Evolutionary conservation across 64 coral and sea anemone species (phyloP), one percentile per base, ranked within the genome.

Genomic region (Stichodactyla mertensii): DNA sequence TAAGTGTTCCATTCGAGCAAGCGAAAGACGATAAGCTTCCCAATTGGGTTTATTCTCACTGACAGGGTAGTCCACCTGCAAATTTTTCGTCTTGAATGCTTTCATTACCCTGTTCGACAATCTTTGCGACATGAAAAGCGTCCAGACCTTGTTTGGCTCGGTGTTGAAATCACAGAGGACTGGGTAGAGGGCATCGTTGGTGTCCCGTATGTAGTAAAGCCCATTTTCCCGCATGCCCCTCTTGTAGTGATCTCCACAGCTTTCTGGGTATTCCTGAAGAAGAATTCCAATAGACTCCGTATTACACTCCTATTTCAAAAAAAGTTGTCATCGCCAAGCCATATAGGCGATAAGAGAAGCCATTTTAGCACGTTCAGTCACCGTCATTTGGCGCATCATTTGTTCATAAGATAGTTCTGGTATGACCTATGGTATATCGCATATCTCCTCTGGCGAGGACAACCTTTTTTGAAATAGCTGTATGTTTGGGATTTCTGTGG

Each of bases 31-130:
- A 60, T 77, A 90, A 22, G 52, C 45, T 19, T 77, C 56, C 88
- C 88, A 90, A 60, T 90, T 77, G 11, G 88, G 82, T 74, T 16
- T 45, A 11, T 22, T 11, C 12, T 85, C 69, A 15, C 85, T 84
- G 8, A 54, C 28, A 57, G 88, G 88, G 12, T 52, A n/a, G 23
- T 90, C 52, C 7, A 26, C 16, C 18, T 77, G 28, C 4, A 84
- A 58, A 61, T 5, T 26, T 23, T 19, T 56, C 13, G 0, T 84
- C 0, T 4, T 6, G 57, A 84, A 54, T n/a, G 27, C 52, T 57
- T 11, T 6, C 53, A 84, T 13, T 10, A 18, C 10, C 24, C 82
- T 84, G 54, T 84, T 84, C 45, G 10, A 14, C 19, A 84, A 84
- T 16, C 19, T 84, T 16, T 26, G 13, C 2, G 57, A 84, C 52